Percentiles rank a stretch among this genome's conserved stretches.
Evolutionary conservation across 2,888 invertebrate genomes (phyloP).

Genomic region (Ichneumoninae sp.): DNA sequence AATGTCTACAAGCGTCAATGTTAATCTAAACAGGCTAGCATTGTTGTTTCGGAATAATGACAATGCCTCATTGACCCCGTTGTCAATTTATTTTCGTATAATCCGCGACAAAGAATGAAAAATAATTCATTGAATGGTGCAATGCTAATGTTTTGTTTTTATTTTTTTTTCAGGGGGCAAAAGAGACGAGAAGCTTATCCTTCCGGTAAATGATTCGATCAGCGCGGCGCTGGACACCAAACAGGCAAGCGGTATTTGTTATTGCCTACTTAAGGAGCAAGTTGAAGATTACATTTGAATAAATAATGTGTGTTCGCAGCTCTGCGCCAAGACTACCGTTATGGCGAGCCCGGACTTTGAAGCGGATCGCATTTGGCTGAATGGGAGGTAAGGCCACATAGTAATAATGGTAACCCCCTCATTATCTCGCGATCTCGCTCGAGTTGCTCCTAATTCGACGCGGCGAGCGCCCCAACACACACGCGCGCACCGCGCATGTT

Average conservation of each 20-base stretch:
- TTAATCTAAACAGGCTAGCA: neutral
- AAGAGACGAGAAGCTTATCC: constrained; percentile 94
- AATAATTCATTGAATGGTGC: neutral
- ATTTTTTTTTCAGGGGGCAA: constrained; percentile 92
- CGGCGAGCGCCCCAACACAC: too few relatives aligned
- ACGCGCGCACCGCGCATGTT: too few relatives aligned
- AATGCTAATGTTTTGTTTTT: constrained; percentile 29
- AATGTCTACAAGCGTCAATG: neutral
- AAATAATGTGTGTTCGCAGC: constrained; percentile 84
- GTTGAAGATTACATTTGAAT: constrained; percentile 1
- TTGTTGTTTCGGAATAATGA: constrained; percentile 48
- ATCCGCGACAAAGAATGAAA: neutral
- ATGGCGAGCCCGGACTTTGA: constrained; percentile 90
- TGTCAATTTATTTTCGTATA: constrained; percentile 13
- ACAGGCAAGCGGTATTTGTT: constrained; percentile 86
- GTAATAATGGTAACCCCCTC: constrained; percentile 35
- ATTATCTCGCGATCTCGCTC: constrained; percentile 11
- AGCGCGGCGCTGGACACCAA: constrained; percentile 95
- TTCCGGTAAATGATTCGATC: constrained; percentile 98
- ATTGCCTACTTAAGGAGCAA: neutral
- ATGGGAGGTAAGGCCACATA: constrained; percentile 87
- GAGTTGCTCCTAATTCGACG: neutral
- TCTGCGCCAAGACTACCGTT: constrained; percentile 96
- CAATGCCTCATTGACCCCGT: constrained; percentile 49
- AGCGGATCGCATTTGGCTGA: constrained; percentile 94